phyloP scores from a whole-genome alignment of 2,797 vertebrate species.

The Okamejei kenojei region DNA sequence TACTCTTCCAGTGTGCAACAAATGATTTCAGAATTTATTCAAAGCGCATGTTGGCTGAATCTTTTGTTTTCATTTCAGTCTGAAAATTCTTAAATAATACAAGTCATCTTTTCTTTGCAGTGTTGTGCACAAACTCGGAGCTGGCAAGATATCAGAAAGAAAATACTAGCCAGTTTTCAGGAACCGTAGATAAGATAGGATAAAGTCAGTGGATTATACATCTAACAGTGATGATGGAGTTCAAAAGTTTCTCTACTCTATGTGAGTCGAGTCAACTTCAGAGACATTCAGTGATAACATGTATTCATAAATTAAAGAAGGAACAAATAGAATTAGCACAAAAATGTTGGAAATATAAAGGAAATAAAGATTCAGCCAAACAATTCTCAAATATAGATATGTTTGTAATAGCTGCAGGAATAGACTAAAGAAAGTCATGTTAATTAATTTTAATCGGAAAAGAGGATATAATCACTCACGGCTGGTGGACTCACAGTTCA shows the following conservation, averaged over 20 bases:
- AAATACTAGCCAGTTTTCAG: background rate
- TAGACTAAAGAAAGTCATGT: background rate
- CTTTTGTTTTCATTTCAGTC: background rate
- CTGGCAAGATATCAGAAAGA: background rate
- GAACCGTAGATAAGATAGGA: background rate
- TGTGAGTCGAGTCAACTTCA: background rate
- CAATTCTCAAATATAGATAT: background rate
- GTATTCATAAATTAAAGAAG: background rate
- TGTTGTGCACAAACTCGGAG: background rate
- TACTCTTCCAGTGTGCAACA: background rate
- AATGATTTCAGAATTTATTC: background rate
- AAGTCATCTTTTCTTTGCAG: background rate
- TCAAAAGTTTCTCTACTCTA: background rate
- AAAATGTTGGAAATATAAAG: background rate
- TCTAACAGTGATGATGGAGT: background rate
- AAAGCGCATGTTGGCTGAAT: background rate
- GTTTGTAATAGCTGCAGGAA: background rate
- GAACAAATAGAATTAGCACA: background rate
- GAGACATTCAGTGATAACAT: background rate
- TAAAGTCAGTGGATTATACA: background rate
- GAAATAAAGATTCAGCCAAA: background rate
- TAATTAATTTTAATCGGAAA: background rate
- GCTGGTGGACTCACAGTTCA: no score
- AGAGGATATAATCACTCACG: background rate
- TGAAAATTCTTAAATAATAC: background rate